phyloP scores from a whole-genome alignment of 2,113 vertebrate genomes.

The Leptosomus discolor region DNA sequence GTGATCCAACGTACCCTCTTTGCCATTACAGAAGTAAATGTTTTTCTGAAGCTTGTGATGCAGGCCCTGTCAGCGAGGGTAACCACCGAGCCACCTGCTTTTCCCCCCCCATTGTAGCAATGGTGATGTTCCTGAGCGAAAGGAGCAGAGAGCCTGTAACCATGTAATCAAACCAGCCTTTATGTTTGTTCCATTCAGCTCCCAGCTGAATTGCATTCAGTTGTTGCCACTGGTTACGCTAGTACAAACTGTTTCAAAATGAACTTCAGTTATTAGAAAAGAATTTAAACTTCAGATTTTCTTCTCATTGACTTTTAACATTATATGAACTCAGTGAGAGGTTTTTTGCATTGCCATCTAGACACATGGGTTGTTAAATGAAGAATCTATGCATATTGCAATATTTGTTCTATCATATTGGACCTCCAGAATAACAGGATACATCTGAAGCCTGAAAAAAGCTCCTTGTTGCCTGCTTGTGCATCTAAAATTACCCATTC shows the following conservation, averaged over 20 bases:
- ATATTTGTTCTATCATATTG: background rate
- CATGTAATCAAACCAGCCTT: background rate
- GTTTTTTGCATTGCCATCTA: background rate
- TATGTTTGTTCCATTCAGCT: background rate
- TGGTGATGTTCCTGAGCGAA: background rate
- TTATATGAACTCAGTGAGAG: background rate
- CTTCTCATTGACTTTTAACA: background rate
- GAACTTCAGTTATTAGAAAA: background rate
- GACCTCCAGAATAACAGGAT: background rate
- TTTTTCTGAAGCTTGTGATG: background rate
- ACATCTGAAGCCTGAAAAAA: background rate
- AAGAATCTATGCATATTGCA: background rate
- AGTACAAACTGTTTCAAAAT: background rate
- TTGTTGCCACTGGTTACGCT: background rate
- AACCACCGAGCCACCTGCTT: rapidly evolving
- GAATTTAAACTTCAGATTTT: background rate
- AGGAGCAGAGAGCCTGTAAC: background rate
- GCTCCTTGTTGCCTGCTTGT: background rate
- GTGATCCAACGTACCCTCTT: background rate
- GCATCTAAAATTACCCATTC: background rate
- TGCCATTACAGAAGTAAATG: background rate
- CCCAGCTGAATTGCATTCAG: background rate
- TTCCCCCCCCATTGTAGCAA: background rate
- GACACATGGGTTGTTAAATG: rapidly evolving
- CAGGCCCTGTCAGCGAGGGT: background rate